Evolutionary conservation across 2,888 invertebrate species (phyloP).

Genomic region (Habrosyne pyritoides): DNA sequence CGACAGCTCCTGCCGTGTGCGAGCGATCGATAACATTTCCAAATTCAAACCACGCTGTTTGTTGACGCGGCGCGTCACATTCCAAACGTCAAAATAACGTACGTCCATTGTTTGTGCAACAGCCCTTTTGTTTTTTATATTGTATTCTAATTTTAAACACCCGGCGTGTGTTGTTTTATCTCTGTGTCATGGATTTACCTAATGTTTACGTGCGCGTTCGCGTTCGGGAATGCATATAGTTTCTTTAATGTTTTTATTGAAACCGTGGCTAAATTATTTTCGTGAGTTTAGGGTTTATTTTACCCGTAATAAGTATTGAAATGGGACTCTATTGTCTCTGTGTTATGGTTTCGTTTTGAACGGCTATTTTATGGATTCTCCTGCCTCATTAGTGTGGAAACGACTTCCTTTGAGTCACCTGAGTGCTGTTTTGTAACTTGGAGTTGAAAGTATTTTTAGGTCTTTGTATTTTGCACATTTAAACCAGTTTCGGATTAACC

Average conservation of each 20-base stretch:
- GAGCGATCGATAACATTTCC: conserved; percentile 33
- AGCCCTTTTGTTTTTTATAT: conserved; percentile 26
- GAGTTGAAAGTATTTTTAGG: conserved; percentile 5
- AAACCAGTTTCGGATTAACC: neutral
- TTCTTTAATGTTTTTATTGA: neutral
- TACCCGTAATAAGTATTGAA: neutral
- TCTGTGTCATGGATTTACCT: conserved; percentile 1
- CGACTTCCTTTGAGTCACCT: conserved; percentile 28
- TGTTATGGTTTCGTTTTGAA: conserved; percentile 1
- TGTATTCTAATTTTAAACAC: conserved; percentile 27
- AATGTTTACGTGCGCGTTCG: neutral
- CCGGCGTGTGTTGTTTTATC: conserved; percentile 21
- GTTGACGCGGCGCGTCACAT: conserved; percentile 25
- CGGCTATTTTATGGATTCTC: conserved; percentile 6
- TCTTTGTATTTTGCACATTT: neutral
- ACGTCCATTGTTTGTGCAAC: conserved; percentile 34
- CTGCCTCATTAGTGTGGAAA: conserved; percentile 33
- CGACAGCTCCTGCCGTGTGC: conserved; percentile 32
- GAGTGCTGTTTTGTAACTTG: conserved; percentile 12
- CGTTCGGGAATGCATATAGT: neutral
- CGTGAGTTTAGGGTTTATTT: neutral
- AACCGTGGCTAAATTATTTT: neutral
- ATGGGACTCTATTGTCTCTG: neutral
- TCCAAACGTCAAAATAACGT: conserved; percentile 55
- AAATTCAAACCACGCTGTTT: conserved; percentile 23